These are phyloP conservation scores for Gonocerus acuteangulatus DNA, from an alignment of 2,888 invertebrate genomes.

Conservation along the genomic window DNA sequence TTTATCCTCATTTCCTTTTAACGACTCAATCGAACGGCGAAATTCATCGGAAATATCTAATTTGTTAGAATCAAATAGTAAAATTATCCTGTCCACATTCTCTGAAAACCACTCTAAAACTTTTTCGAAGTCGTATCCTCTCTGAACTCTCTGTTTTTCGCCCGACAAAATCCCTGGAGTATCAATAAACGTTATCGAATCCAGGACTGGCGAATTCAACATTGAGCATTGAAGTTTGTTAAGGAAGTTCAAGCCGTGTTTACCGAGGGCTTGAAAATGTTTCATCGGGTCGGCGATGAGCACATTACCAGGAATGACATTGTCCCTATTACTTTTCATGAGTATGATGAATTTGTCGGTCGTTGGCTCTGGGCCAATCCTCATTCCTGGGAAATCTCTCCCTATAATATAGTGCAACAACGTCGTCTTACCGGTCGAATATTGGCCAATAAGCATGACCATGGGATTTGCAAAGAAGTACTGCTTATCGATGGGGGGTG, in stretches of 20 bases:
- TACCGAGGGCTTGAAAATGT: constrained; percentile 54
- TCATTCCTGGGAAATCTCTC: constrained; percentile 55
- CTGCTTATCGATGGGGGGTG: constrained; percentile 51
- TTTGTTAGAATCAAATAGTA: constrained; percentile 61
- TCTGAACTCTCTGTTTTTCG: constrained; percentile 55
- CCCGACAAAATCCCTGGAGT: constrained; percentile 56
- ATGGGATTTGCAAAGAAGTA: constrained; percentile 61
- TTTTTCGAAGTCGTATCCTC: constrained; percentile 54
- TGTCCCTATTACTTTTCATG: constrained; percentile 49
- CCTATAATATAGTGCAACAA: constrained; percentile 51
- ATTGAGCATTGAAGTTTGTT: constrained; percentile 58
- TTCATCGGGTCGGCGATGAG: constrained; percentile 57
- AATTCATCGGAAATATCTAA: constrained; percentile 62
- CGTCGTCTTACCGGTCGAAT: constrained; percentile 56
- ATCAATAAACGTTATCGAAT: constrained; percentile 55
- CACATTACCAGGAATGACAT: constrained; percentile 56
- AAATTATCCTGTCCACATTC: constrained; percentile 56
- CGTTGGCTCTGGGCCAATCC: constrained; percentile 59
- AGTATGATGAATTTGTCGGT: constrained; percentile 58
- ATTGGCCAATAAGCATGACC: constrained; percentile 57
- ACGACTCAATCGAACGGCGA: constrained; percentile 54
- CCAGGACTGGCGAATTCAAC: constrained; percentile 52
- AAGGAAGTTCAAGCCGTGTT: constrained; percentile 58
- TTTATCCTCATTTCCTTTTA: constrained; percentile 54
- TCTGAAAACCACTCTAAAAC: constrained; percentile 61